These are phyloP conservation scores for Connochaetes taurinus DNA, from an alignment of 2,113 vertebrate species.

Conservation along the genomic window DNA sequence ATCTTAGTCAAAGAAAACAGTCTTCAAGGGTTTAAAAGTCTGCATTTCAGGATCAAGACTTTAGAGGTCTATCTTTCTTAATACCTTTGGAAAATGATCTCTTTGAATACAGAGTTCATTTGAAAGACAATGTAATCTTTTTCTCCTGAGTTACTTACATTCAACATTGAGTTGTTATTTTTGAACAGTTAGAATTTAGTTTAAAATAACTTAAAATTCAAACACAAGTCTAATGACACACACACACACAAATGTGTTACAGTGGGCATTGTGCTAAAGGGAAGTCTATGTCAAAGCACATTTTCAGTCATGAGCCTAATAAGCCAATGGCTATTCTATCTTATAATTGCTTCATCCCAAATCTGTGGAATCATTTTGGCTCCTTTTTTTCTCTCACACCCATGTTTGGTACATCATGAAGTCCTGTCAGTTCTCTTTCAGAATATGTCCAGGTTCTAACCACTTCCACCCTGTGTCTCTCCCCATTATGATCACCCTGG, in stretches of 20 bases:
- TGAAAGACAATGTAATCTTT: neutral
- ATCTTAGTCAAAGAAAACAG: neutral
- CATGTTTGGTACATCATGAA: neutral
- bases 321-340: neutral
- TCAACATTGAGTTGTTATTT: neutral
- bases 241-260: neutral
- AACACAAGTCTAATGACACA: neutral
- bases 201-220: slow-evolving; percentile 6
- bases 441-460: neutral
- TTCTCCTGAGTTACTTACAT: neutral
- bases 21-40: neutral
- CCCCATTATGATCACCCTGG: neutral
- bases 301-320: neutral
- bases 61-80: neutral
- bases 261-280: neutral
- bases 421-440: neutral
- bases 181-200: neutral
- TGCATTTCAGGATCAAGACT: neutral
- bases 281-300: neutral
- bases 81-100: neutral
- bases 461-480: neutral
- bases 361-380: neutral
- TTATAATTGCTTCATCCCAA: neutral
- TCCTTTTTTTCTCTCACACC: neutral
- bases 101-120: neutral